phyloP scores from a whole-genome alignment of 2,888 invertebrate species.

The Elysia crispata region DNA sequence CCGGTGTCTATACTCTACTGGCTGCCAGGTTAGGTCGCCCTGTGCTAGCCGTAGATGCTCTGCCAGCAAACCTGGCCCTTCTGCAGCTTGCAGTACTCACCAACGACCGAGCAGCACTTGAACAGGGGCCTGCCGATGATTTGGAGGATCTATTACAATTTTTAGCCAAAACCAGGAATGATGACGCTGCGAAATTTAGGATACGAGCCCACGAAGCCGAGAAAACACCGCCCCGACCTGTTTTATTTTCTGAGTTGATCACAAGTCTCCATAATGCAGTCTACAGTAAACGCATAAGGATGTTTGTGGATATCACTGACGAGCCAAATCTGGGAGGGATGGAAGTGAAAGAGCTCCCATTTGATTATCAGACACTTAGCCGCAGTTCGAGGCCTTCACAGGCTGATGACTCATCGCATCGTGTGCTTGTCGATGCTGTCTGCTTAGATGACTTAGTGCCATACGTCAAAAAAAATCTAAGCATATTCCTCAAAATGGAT shows the following conservation, averaged over 20 bases:
- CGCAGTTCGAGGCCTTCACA: too few relatives aligned
- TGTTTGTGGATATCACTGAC: constrained; percentile 36
- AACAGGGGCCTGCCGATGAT: too few relatives aligned
- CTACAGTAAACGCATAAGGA: constrained; percentile 32
- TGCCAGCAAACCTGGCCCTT: constrained; percentile 45
- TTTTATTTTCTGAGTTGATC: constrained; percentile 26
- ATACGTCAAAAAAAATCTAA: constrained; percentile 47
- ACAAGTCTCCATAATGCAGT: constrained; percentile 43
- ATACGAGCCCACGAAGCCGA: too few relatives aligned
- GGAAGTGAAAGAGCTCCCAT: constrained; percentile 34
- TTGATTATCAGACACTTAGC: too few relatives aligned
- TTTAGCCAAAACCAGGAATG: too few relatives aligned
- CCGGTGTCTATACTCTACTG: constrained; percentile 47
- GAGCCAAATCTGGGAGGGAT: constrained; percentile 40
- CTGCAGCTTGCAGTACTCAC: constrained; percentile 41
- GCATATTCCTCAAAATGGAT: constrained; percentile 67
- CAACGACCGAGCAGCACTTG: constrained; percentile 18
- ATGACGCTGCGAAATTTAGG: too few relatives aligned
- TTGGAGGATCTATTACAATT: too few relatives aligned
- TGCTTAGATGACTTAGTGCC: constrained; percentile 60
- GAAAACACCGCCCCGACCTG: too few relatives aligned
- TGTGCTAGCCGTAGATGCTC: constrained; percentile 48
- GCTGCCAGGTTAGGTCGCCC: constrained; percentile 46
- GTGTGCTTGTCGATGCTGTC: constrained; percentile 54
- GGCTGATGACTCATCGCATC: not conserved